These are phyloP conservation scores for Halesus radiatus DNA, from an alignment of 1,140 invertebrate genomes.

Conservation along the genomic window DNA sequence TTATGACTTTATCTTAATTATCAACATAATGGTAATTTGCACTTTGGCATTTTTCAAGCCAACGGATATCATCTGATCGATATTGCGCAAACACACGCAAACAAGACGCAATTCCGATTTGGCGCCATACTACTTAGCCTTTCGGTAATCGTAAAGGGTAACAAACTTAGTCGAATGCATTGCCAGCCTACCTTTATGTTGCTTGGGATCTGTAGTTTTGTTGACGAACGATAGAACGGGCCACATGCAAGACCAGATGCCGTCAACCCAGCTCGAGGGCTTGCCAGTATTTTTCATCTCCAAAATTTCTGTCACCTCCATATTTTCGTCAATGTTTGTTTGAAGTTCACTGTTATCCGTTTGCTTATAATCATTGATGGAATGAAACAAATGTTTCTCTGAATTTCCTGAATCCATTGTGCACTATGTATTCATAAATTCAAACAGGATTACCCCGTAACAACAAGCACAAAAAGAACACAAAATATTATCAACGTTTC, in stretches of 20 bases:
- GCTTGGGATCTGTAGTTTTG: constrained; percentile 77
- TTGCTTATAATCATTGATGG: constrained; percentile 41
- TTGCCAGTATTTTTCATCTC: constrained; percentile 33
- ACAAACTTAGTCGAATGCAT: background rate
- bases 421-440: background rate
- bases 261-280: constrained; percentile 77
- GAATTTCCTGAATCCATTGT: constrained; percentile 58
- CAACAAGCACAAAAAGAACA: too few species aligned
- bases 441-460: background rate
- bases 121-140: background rate
- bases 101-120: background rate
- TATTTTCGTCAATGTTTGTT: background rate
- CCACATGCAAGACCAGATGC: constrained; percentile 87
- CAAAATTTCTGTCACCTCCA: constrained; percentile 32
- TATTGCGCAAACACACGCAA: background rate
- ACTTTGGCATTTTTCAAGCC: background rate
- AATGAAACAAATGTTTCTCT: constrained; percentile 39
- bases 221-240: constrained; percentile 89
- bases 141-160: background rate
- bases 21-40: background rate
- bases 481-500: too few species aligned
- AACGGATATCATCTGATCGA: background rate
- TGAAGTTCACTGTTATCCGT: background rate
- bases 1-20: too few species aligned
- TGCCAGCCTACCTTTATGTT: constrained; percentile 70